Evolutionary conservation across 2,113 vertebrate species (phyloP).

Genomic region (Microtus richardsoni): DNA sequence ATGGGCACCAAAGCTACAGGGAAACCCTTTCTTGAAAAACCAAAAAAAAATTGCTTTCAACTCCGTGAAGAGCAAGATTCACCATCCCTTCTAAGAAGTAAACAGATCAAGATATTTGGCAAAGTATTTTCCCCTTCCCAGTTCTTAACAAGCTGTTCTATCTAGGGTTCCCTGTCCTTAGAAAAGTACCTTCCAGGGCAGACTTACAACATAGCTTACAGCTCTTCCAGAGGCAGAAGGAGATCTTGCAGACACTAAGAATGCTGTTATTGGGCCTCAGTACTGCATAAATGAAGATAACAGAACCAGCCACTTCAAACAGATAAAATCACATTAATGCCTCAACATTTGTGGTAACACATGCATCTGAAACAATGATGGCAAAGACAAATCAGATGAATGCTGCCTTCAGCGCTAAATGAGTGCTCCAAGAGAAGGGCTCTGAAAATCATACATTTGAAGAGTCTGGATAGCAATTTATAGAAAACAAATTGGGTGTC

Average conservation of each 20-base stretch:
- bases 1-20: no score
- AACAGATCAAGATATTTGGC: constrained; percentile 7
- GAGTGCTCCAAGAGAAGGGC: constrained; percentile 77
- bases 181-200: constrained; percentile 37
- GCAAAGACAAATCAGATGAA: constrained; percentile 81
- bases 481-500: constrained; percentile 69
- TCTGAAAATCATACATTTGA: constrained; percentile 78
- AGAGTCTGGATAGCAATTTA: constrained; percentile 78
- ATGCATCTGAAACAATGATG: constrained; percentile 76
- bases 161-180: background rate
- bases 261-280: background rate
- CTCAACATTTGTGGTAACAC: constrained; percentile 84
- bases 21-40: no score
- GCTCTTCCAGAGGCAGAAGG: constrained; percentile 62
- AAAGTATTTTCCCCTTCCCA: constrained; percentile 14
- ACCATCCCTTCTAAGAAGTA: background rate
- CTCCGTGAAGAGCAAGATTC: background rate
- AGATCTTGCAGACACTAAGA: constrained; percentile 62
- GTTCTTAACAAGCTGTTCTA: background rate
- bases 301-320: constrained; percentile 79
- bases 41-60: background rate
- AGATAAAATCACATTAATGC: constrained; percentile 78
- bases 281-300: constrained; percentile 57
- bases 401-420: constrained; percentile 82
- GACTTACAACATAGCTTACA: constrained; percentile 42